Base-by-base conservation (phyloP, 2,888 invertebrate species). In the Dioctria linearis region DNA sequence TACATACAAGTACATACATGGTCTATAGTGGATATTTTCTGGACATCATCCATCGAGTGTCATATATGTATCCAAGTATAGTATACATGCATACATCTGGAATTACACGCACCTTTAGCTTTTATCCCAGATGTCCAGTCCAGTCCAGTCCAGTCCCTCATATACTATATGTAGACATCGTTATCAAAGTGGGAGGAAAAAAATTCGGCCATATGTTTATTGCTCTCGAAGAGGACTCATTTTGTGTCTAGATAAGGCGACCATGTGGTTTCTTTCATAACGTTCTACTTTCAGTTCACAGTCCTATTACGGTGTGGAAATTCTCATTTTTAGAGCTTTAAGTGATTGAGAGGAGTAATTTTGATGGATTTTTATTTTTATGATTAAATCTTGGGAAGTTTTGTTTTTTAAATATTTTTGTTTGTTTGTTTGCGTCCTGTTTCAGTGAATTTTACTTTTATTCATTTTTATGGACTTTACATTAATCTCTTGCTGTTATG, bases 171-270 rank as follows among this genome's bases (percentile, higher is more conserved):
- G n/a, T n/a, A 25, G 25, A 25, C 25, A 25, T 25, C 25, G 59
- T 75, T 75, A 75, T 75, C 73, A 75, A 75, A 75, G 25, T 40
- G 59, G 59, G 57, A 59, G 73, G 73, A 75, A 42, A 54, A 25
- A 25, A 54, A 54, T 8, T 54, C 54, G 6, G 54, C 3, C 54
- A 54, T 54, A 54, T 54, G 54, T 54, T 54, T 54, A 54, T 54
- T 54, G n/a, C 54, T 54, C 54, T 11, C 54, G n/a, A 25, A 25
- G 25, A 54, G 54, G 11, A 54, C 54, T 54, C 54, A 54, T 11
- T 54, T 25, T 25, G 8, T 11, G 54, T 54, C 8, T n/a, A 11
- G 54, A 54, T 54, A 54, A 54, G 54, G 54, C 4, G 11, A 54
- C 54, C 54, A 54, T 54, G 11, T 54, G 54, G 54, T 54, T 54